Conservation (phyloP, 2,797 vertebrate genomes). For the Sebastes oblongus region DNA sequence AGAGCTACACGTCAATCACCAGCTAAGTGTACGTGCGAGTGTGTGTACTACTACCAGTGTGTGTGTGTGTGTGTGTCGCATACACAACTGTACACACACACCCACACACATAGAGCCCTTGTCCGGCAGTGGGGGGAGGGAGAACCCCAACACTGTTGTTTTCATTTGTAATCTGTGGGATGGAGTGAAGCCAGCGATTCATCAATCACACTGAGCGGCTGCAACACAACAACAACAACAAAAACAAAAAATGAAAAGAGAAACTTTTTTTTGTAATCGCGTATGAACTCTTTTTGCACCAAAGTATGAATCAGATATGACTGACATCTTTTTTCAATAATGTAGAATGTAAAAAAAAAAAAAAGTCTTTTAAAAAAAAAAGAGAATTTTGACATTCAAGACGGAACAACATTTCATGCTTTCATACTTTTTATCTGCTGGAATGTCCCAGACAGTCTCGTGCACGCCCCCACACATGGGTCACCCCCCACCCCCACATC, state of each 20-base stretch:
- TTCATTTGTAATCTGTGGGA: conserved; percentile 67
- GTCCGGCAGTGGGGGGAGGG: conserved; percentile 46
- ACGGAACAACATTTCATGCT: background rate
- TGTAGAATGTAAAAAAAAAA: background rate
- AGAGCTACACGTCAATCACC: conserved; percentile 76
- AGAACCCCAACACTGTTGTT: conserved; percentile 63
- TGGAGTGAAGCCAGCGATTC: conserved; percentile 49
- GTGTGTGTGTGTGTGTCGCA: conserved; percentile 3
- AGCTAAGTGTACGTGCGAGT: conserved; percentile 51
- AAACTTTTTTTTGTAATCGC: conserved; percentile 8
- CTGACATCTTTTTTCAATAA: background rate
- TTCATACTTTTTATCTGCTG: conserved; percentile 23
- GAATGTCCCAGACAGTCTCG: conserved; percentile 32
- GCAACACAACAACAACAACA: conserved; percentile 21
- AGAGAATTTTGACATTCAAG: background rate
- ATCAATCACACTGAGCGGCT: conserved; percentile 51
- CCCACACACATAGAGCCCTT: conserved; percentile 5
- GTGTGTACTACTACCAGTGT: conserved; percentile 18
- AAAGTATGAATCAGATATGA: conserved; percentile 9
- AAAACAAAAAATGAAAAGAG: background rate
- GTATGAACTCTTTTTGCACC: background rate
- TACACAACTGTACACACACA: conserved; percentile 31
- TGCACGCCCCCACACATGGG: background rate
- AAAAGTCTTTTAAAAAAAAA: background rate
- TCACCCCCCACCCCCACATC: background rate